A percentile compares a stretch with the other conserved stretches of the same genome.
These are phyloP conservation scores for Polietes domitor DNA, from an alignment of 2,888 invertebrate genomes.

Conservation along the genomic window DNA sequence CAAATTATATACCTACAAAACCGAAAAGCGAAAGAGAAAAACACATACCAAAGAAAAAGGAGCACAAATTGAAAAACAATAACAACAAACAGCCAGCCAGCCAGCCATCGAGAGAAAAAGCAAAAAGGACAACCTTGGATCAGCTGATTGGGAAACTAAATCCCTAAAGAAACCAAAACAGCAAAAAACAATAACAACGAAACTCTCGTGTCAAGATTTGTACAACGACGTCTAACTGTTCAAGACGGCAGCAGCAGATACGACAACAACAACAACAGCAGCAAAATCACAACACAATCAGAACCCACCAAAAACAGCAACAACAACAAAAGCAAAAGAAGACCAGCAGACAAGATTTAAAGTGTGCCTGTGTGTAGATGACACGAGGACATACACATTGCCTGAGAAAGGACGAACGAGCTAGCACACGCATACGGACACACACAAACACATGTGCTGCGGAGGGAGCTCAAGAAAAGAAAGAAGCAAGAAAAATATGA, in stretches of 20 bases:
- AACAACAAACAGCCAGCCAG: conserved; percentile 19
- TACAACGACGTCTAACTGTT: conserved; percentile 32
- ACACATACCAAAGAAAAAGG: not conserved
- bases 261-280: conserved; percentile 24
- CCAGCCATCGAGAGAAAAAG: no score
- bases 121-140: conserved; percentile 59
- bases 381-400: conserved; percentile 49
- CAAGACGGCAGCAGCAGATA: conserved; percentile 14
- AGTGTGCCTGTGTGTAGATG: conserved; percentile 55
- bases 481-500: not conserved
- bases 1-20: not conserved
- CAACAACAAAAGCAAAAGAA: not conserved
- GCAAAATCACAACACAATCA: conserved; percentile 31
- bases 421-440: not conserved
- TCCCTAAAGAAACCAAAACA: conserved; percentile 6
- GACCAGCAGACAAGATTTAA: conserved; percentile 40
- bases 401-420: not conserved
- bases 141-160: conserved; percentile 54
- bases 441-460: conserved; percentile 15
- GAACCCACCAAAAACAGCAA: conserved; percentile 24
- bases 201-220: conserved; percentile 49
- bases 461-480: conserved; percentile 11
- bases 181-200: conserved; percentile 27
- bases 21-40: not conserved
- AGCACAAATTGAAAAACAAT: not conserved